Evolutionary conservation across 2,888 invertebrate genomes (phyloP).

Genomic region (Villa cingulata): DNA sequence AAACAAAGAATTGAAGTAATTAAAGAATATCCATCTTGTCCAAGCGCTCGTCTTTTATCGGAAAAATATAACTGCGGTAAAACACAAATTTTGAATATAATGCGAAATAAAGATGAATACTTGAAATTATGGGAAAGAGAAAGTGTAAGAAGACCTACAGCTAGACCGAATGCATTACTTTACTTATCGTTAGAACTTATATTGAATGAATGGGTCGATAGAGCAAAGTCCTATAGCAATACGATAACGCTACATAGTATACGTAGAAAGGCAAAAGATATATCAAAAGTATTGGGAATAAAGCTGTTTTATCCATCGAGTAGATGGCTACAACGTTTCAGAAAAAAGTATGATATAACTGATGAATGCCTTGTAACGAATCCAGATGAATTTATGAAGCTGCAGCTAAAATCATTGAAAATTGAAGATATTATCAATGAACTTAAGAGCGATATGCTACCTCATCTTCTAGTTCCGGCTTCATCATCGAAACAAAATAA

Average conservation of each 20-base stretch:
- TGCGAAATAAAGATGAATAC: not conserved
- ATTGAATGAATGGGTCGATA: not conserved
- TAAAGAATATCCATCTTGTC: not conserved
- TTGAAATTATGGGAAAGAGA: not conserved
- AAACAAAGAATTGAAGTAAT: not conserved
- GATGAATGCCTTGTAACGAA: not conserved
- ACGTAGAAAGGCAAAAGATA: not conserved
- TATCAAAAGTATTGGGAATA: not conserved
- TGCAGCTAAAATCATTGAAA: not conserved
- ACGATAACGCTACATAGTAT: not conserved
- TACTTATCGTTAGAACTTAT: not conserved
- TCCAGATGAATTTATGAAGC: not conserved
- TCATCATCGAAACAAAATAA: no score
- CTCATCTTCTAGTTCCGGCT: not conserved
- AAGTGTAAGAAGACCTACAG: not conserved
- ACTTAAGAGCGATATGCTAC: not conserved
- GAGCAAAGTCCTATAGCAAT: not conserved
- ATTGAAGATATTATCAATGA: not conserved
- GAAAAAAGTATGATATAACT: not conserved
- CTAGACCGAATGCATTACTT: not conserved
- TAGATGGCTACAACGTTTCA: not conserved
- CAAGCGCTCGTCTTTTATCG: not conserved
- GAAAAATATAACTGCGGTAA: not conserved
- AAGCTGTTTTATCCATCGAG: not conserved
- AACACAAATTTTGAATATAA: not conserved